Conservation (phyloP, 2,797 vertebrate genomes). For the Gallinago solitaria region DNA sequence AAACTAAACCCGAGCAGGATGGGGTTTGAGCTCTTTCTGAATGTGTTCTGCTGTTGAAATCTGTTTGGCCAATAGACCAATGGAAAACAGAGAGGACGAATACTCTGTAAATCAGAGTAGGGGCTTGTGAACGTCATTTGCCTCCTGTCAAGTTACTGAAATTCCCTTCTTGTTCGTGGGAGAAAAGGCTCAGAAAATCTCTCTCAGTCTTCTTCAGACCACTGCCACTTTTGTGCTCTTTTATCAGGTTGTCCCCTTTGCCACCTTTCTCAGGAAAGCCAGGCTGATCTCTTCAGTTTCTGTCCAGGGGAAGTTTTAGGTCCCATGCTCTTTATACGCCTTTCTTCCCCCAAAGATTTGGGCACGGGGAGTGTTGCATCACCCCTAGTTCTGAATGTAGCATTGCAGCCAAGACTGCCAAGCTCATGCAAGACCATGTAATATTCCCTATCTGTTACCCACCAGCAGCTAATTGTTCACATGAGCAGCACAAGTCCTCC, state of each 20-base stretch:
- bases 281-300: not conserved
- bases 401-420: not conserved
- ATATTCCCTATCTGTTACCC: not conserved
- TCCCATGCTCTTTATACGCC: accelerated
- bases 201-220: not conserved
- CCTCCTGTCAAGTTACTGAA: not conserved
- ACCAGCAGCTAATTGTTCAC: not conserved
- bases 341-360: not conserved
- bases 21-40: not conserved
- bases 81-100: not conserved
- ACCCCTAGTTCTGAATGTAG: accelerated
- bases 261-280: not conserved
- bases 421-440: accelerated
- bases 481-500: not conserved
- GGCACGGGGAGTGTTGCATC: accelerated
- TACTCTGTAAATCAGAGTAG: not conserved
- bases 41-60: not conserved
- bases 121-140: not conserved
- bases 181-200: not conserved
- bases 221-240: not conserved
- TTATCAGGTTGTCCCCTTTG: not conserved
- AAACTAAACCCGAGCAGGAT: not conserved
- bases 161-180: not conserved
- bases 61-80: not conserved
- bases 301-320: not conserved